These are phyloP conservation scores for Choloepus didactylus DNA, from an alignment of 2,797 vertebrate genomes.

Conservation along the genomic window DNA sequence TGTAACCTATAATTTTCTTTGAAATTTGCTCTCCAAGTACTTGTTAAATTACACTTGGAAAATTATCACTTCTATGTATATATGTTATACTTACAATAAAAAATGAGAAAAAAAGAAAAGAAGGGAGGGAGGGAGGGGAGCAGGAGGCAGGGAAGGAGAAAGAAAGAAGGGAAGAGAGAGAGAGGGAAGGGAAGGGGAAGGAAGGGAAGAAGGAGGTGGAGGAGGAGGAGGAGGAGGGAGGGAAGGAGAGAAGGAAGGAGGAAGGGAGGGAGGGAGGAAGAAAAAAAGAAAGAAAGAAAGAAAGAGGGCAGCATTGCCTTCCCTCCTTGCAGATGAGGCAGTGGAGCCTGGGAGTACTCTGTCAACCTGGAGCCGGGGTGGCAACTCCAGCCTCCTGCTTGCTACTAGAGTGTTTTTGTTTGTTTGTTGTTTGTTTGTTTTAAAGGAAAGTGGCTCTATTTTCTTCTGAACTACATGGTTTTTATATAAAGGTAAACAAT, in stretches of 20 bases:
- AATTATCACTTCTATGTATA: too few species aligned
- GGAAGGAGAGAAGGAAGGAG: background rate
- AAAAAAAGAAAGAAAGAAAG: background rate
- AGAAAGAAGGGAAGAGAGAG: background rate
- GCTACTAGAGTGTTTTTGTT: background rate
- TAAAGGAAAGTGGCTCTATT: background rate
- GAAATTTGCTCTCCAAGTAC: too few species aligned
- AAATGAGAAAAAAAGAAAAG: too few species aligned
- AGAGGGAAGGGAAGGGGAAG: background rate
- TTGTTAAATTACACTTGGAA: too few species aligned
- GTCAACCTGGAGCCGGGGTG: background rate
- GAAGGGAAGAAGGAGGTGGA: background rate
- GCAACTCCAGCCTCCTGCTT: background rate
- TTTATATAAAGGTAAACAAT: background rate
- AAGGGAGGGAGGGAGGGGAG: too few species aligned
- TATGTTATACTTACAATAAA: too few species aligned
- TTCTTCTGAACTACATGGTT: background rate
- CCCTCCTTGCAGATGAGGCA: background rate
- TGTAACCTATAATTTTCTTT: too few species aligned
- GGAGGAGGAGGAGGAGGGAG: background rate
- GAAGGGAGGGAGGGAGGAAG: too few species aligned
- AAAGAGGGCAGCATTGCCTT: background rate
- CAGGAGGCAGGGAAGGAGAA: too few species aligned
- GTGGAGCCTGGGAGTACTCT: background rate
- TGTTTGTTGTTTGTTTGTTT: slow-evolving; percentile 11